phyloP scores from a whole-genome alignment of 1,140 invertebrate genomes.

The Muscidifurax raptorellus region DNA sequence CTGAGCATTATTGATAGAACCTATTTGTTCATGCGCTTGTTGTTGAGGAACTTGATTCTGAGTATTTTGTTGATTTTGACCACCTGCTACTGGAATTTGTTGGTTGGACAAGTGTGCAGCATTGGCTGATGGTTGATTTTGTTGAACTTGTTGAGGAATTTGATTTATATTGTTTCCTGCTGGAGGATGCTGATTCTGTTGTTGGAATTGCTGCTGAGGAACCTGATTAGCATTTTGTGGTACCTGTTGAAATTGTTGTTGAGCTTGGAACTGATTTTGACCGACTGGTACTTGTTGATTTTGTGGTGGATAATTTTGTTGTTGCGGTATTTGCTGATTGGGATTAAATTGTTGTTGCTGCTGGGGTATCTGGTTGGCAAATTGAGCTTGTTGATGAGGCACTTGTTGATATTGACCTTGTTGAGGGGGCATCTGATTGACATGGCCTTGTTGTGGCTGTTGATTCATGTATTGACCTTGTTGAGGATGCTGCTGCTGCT shows the following conservation, averaged over 20 bases:
- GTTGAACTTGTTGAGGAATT: conserved; percentile 17
- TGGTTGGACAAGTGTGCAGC: conserved; percentile 8
- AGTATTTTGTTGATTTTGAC: conserved; percentile 50
- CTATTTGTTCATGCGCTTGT: conserved; percentile 34
- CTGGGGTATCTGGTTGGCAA: conserved; percentile 46
- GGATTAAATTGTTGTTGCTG: conserved; percentile 42
- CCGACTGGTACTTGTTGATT: conserved; percentile 48
- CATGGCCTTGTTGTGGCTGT: conserved; percentile 56
- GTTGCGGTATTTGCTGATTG: conserved; percentile 30
- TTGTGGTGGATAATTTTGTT: conserved; percentile 44
- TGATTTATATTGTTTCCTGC: conserved; percentile 41
- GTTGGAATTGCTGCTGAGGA: conserved; percentile 64
- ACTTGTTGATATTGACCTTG: conserved; percentile 53
- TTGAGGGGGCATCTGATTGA: conserved; percentile 59
- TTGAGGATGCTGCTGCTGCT: conserved; percentile 43
- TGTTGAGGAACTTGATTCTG: conserved; percentile 51
- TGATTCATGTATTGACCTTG: conserved; percentile 56
- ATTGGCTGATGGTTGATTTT: background rate
- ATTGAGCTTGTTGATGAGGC: conserved; percentile 37
- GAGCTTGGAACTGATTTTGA: conserved; percentile 66
- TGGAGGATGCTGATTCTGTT: conserved; percentile 17
- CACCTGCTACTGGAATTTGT: background rate
- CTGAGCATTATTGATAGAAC: conserved; percentile 39
- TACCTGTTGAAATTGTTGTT: conserved; percentile 61
- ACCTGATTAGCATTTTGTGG: conserved; percentile 51